Conservation (phyloP, 1,140 invertebrate genomes). For the Chrysopa pallens region DNA sequence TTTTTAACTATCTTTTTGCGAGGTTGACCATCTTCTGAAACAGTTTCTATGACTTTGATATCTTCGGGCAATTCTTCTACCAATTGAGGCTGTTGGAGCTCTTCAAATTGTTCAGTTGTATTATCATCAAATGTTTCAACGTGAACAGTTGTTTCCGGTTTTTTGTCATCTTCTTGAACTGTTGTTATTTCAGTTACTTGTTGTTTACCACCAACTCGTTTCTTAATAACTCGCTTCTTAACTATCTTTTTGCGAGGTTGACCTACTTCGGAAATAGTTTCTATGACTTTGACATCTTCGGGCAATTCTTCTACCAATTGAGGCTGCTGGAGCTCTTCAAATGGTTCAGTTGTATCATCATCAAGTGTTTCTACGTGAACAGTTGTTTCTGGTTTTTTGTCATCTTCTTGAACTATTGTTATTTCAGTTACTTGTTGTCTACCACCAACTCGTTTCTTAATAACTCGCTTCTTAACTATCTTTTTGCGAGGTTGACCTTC, state of each 20-base stretch:
- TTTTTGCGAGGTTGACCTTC: slow-evolving; percentile 13
- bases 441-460: slow-evolving; percentile 11
- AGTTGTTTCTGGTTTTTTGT: slow-evolving; percentile 8
- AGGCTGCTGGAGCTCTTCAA: slow-evolving; percentile 9
- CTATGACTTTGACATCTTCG: too few relatives aligned
- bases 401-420: slow-evolving; percentile 11
- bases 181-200: not conserved
- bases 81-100: not conserved
- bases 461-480: slow-evolving; percentile 13
- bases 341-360: slow-evolving; percentile 7
- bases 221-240: too few relatives aligned
- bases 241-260: too few relatives aligned
- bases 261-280: too few relatives aligned
- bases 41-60: slow-evolving; percentile 7
- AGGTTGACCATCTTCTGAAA: slow-evolving; percentile 14
- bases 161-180: not conserved
- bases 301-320: too few relatives aligned
- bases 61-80: slow-evolving; percentile 13
- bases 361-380: slow-evolving; percentile 5
- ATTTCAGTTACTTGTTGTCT: slow-evolving; percentile 12
- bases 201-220: slow-evolving; percentile 9
- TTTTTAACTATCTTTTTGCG: slow-evolving; percentile 13
- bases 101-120: slow-evolving; percentile 6
- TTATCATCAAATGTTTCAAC: not conserved
- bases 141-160: not conserved